Base-by-base conservation (phyloP, 2,113 vertebrate species). In the Prunella fulvescens region DNA sequence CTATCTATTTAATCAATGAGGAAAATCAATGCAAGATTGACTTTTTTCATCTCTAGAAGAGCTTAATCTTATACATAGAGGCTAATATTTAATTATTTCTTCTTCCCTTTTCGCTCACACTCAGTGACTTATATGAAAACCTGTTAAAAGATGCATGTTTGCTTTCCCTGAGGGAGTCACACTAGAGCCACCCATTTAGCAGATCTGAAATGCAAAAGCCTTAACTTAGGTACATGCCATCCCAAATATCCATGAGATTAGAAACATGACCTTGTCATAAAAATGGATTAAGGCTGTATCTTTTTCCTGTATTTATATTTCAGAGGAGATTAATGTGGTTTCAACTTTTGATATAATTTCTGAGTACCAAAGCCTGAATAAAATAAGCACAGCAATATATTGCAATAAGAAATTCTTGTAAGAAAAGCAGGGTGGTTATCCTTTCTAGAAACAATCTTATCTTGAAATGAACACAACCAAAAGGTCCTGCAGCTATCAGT, bases 171-270 rank as follows among this genome's bases (percentile, higher is more conserved):
- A 62, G 28, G 17, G 69, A 81, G 6, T n/a, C 0, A 1, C 25
- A 48, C 28, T 15, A 79, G 16, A 81, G 29, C 22, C 3, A 13
- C 20, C 17, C 9, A 20, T 45, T 64, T 69, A 29, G 45, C 31
- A 72, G 45, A 69, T 33, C 26, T 86, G 69, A 93, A 91, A 91
- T 28, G 14, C 40, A 79, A 71, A 90, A 81, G 3, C 20, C 25
- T 61, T 73, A 51, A 85, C 5, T 60, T 72, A 53, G 5, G 25
- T 35, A 54, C 69, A 45, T 79, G 65, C 33, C 62, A 42, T 29
- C 39, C 70, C 29, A 89, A 90, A 92, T 82, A 87, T 42, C 58
- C 53, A 35, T 17, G 73, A 96, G 81, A 92, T 89, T 85, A 92
- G 44, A 92, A 93, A 81, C 7, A 54, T 5, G 18, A 70, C 60